phyloP scores from a whole-genome alignment of 2,113 vertebrate genomes.

The Glaucomys volans region DNA sequence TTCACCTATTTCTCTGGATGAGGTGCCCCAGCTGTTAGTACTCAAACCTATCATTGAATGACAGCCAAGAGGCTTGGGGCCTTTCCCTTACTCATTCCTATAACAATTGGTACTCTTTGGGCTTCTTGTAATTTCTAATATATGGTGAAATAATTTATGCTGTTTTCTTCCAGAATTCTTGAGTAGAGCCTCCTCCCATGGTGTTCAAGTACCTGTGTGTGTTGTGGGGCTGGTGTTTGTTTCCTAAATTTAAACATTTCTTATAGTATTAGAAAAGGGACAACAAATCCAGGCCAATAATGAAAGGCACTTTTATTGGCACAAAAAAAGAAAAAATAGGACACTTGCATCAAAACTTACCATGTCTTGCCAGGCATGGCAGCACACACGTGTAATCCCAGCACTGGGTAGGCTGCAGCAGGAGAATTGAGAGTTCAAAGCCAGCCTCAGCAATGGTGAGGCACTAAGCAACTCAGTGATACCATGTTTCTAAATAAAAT shows the following conservation, averaged over 20 bases:
- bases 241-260: constrained; percentile 19
- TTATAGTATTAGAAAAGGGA: neutral
- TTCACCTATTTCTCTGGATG: neutral
- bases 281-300: neutral
- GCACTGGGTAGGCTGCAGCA: no score
- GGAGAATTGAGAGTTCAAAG: no score
- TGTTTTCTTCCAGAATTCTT: constrained; percentile 42
- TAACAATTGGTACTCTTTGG: neutral
- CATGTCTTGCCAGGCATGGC: neutral
- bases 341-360: neutral
- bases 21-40: neutral
- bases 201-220: neutral
- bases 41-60: neutral
- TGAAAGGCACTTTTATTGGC: constrained; percentile 4
- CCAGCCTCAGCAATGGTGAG: no score
- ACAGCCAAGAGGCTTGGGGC: neutral
- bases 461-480: no score
- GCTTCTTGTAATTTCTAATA: constrained; percentile 22
- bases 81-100: neutral
- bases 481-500: no score
- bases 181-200: neutral
- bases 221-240: neutral
- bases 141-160: constrained; percentile 2
- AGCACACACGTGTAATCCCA: no score
- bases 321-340: neutral